Evolutionary conservation across 2,797 vertebrate genomes (phyloP), one percentile per base, ranked within the genome.

Genomic region (Gobio occitaniae): DNA sequence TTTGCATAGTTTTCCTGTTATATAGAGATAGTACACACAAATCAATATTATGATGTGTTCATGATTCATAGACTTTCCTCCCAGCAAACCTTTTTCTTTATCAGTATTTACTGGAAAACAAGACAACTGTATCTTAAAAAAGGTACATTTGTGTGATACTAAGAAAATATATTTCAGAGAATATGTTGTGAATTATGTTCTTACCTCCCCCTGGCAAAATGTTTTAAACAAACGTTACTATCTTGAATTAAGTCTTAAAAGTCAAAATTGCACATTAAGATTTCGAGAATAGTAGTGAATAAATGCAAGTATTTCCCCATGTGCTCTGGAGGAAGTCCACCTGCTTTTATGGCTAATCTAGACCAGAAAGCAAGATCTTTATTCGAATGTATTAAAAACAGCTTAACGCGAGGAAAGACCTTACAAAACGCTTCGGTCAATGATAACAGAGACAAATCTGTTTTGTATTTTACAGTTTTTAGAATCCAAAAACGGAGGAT

Each of bases 391-490:
- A 97, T 97, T 93, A 96, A 97, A 97, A 96, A 95, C 92, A 95
- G 92, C 90, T 92, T 87, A 93, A 94, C 91, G 93, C 93, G 94
- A 94, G 95, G 91, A 91, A 94, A 89, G 90, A 90, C 96, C 97
- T 95, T 97, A 98, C 96, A 97, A 97, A 86, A 97, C 93, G 95
- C 94, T 96, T 95, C 91, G 89, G 96, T 97, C 95, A 95, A 94
- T 96, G 95, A 95, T 94, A 96, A 96, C 93, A 95, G 93, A 96
- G 94, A 94, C 94, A 96, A 95, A 94, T 95, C 94, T 95, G 94
- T 96, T 96, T 96, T 96, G 95, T 97, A 98, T 98, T 94, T 97
- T 97, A 98, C 97, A 99, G 93, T 97, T 97, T 80, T 61, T 94
- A 94, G 97, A 97, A 97, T 95, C 92, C 82, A 77, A 93, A 95